phyloP scores from a whole-genome alignment of 2,888 invertebrate species.

The Harmothoe impar region DNA sequence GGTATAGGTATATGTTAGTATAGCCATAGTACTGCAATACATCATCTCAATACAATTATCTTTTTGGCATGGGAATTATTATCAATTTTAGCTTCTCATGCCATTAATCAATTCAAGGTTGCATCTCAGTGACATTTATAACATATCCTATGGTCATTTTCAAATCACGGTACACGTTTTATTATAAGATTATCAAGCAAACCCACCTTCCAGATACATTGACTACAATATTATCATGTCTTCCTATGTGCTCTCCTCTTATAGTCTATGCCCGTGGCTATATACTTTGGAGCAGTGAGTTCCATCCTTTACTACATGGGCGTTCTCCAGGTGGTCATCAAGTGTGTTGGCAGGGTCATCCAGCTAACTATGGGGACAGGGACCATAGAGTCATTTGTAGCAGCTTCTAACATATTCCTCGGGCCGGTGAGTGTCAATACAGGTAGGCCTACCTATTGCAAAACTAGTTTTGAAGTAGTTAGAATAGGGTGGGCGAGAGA shows the following conservation, averaged over 20 bases:
- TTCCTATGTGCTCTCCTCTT: too few species aligned
- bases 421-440: constrained; percentile 67
- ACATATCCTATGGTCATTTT: too few species aligned
- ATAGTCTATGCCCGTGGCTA: constrained; percentile 66
- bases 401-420: constrained; percentile 69
- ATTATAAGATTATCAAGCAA: too few species aligned
- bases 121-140: too few species aligned
- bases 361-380: constrained; percentile 65
- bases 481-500: not conserved
- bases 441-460: too few species aligned
- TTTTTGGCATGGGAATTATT: not conserved
- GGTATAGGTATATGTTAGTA: constrained; percentile 56
- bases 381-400: constrained; percentile 68
- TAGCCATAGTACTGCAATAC: too few species aligned
- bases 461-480: too few species aligned
- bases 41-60: not conserved
- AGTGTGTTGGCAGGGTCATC: constrained; percentile 65
- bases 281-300: constrained; percentile 68
- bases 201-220: too few species aligned
- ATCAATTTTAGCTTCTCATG: not conserved
- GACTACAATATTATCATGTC: too few species aligned
- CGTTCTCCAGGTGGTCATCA: constrained; percentile 66
- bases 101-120: not conserved
- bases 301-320: constrained; percentile 67
- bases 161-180: too few species aligned